Evolutionary conservation across 2,888 invertebrate genomes (phyloP), one percentile per base, ranked within the genome.

Genomic region (Oasisia sp.): DNA sequence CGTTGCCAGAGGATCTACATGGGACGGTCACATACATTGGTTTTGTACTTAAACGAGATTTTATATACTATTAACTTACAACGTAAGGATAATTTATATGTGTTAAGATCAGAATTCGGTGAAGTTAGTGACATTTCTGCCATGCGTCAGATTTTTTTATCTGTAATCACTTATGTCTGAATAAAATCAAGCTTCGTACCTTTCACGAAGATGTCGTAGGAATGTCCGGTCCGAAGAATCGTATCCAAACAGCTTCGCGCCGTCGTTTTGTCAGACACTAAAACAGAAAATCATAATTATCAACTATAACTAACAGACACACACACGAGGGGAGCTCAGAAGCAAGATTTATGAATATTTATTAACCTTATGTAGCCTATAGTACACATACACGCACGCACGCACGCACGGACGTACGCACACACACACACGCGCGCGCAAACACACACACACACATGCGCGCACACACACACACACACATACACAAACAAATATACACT

Each of bases 121-220:
- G 27, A 38, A 38, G 74, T 5, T 74, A 27, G n/a, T 74, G 74
- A 7, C 19, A 74, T 74, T 14, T 74, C 27, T 27, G 74, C 74
- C 74, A 74, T 1, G 27, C 19, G 27, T 74, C 74, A 74, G 7
- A 19, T 27, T 19, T 19, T 2, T 50, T 0, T 12, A 9, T 1
- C 1, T 12, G 12, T 50, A 8, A 14, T 0, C 50, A 50, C 9
- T 50, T 50, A 50, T 50, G 56, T 19, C 56, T 56, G 19, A 56
- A 14, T 19, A 1, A 19, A n/a, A 27, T 5, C 12, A 9, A 0
- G 12, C 4, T 58, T 58, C 74, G 14, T 8, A 74, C 74, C 5
- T 8, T 74, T 74, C 74, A 74, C 74, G 74, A 74, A 74, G 74
- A 74, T 74, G 74, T 74, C 74, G 74, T 74, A 74, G n/a, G n/a